Conservation (phyloP, 2,797 vertebrate genomes). For the Neosilurus hyrtlii region DNA sequence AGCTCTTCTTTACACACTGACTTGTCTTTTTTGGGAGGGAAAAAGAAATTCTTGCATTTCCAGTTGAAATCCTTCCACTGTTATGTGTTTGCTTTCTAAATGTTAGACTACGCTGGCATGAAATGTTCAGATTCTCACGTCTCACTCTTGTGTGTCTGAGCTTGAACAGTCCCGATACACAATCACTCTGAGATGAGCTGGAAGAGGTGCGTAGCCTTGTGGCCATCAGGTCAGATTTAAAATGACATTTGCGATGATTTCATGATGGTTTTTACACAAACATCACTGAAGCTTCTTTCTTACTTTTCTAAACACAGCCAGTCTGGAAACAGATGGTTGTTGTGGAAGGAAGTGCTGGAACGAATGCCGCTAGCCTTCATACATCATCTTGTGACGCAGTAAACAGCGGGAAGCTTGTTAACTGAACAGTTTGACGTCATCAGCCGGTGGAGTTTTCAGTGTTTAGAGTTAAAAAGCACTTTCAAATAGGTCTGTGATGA, state of each 20-base stretch:
- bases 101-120: neutral
- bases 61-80: slow-evolving; percentile 5
- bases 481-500: neutral
- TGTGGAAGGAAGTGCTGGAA: neutral
- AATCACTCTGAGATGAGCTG: neutral
- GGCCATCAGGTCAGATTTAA: neutral
- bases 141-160: neutral
- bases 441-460: neutral
- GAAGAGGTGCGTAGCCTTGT: neutral
- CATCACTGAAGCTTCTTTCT: neutral
- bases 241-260: neutral
- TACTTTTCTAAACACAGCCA: neutral
- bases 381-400: neutral
- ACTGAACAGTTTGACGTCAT: neutral
- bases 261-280: neutral
- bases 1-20: neutral
- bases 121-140: neutral
- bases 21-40: neutral
- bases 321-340: neutral
- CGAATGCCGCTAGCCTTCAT: neutral
- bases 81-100: neutral
- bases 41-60: neutral
- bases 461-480: slow-evolving; percentile 1
- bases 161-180: neutral
- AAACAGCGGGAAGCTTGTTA: neutral